Conservation (phyloP, 2,797 vertebrate genomes). For the Micromesistius poutassou region DNA sequence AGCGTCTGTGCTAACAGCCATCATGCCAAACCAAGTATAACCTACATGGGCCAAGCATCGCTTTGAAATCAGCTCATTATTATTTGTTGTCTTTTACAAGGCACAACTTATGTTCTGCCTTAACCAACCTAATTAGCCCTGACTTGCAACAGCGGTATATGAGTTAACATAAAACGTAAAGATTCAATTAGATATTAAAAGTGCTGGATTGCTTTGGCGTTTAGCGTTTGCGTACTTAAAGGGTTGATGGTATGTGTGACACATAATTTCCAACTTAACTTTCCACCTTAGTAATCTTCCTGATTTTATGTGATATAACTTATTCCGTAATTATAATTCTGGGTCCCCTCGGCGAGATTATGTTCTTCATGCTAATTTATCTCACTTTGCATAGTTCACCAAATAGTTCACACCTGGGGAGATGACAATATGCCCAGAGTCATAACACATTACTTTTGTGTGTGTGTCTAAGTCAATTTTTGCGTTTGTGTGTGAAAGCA, state of each 20-base stretch:
- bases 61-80: background rate
- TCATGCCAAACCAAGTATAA: background rate
- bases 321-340: constrained; percentile 47
- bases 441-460: constrained; percentile 29
- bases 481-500: background rate
- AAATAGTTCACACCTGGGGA: constrained; percentile 38
- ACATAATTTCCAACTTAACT: constrained; percentile 23
- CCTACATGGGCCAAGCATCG: background rate
- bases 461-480: background rate
- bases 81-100: background rate
- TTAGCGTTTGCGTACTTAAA: constrained; percentile 16
- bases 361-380: constrained; percentile 48
- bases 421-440: constrained; percentile 33
- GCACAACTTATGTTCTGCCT: background rate
- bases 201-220: constrained; percentile 14
- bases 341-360: constrained; percentile 31
- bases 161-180: background rate
- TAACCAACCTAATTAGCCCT: background rate
- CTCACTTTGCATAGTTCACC: constrained; percentile 46
- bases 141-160: background rate
- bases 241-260: constrained; percentile 17
- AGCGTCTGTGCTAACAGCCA: background rate
- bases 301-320: constrained; percentile 10
- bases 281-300: constrained; percentile 22
- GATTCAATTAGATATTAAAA: constrained; percentile 8